Conservation (phyloP, 2,113 vertebrate species). For the Passer montanus region DNA sequence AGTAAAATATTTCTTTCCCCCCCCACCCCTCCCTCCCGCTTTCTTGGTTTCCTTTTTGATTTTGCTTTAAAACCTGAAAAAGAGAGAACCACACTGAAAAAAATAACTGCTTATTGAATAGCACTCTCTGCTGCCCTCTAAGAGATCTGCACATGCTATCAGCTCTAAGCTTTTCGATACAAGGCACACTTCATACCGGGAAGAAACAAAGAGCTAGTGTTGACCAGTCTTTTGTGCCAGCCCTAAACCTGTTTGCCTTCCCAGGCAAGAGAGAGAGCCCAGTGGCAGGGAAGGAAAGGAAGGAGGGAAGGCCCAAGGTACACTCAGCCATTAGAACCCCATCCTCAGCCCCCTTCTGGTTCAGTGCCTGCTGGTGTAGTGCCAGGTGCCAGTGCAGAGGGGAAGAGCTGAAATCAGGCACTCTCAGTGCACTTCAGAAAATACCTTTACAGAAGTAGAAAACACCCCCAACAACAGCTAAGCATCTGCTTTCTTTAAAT, state of each 20-base stretch:
- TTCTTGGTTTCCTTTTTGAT: background rate
- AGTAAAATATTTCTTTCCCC: background rate
- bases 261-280: background rate
- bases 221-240: background rate
- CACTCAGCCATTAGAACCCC: rapidly evolving
- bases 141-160: background rate
- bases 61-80: background rate
- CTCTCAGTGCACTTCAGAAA: background rate
- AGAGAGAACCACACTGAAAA: background rate
- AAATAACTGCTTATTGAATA: conserved; percentile 15
- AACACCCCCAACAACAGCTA: rapidly evolving
- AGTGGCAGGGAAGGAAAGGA: background rate
- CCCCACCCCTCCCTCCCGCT: rapidly evolving
- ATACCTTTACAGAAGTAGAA: background rate
- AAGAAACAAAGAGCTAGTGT: background rate
- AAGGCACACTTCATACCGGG: rapidly evolving
- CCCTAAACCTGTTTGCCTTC: background rate
- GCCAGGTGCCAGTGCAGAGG: background rate
- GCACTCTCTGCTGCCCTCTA: conserved; percentile 54
- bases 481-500: background rate
- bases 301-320: background rate
- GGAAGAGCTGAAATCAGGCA: background rate
- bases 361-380: background rate
- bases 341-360: background rate
- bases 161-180: background rate